A percentile compares a stretch with the other conserved stretches of the same genome.
phyloP scores from a whole-genome alignment of 2,797 vertebrate genomes.

The Acropternis orthonyx region DNA sequence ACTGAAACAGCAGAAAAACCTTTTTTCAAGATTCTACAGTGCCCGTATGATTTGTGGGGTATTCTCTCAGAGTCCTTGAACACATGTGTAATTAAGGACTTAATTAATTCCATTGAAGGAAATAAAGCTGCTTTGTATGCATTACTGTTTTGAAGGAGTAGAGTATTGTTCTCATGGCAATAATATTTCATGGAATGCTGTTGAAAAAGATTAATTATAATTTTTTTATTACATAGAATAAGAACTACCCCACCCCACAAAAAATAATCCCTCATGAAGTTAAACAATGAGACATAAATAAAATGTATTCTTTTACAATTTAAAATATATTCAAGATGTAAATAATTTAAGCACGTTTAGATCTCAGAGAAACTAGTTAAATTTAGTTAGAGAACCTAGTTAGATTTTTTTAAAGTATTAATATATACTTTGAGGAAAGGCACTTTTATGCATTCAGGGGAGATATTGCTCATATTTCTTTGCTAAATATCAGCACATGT shows the following conservation, averaged over 20 bases:
- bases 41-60: background rate
- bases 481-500: conserved; percentile 6
- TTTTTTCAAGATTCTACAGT: background rate
- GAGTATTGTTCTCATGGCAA: background rate
- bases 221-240: background rate
- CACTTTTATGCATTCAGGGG: background rate
- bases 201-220: background rate
- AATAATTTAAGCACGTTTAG: background rate
- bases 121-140: background rate
- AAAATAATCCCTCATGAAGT: background rate
- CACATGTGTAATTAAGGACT: background rate
- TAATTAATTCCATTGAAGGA: background rate
- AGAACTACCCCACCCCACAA: fast-evolving
- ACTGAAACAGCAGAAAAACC: background rate
- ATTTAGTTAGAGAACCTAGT: background rate
- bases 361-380: background rate
- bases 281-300: background rate
- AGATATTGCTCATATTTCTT: background rate
- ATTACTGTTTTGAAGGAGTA: background rate
- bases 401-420: background rate
- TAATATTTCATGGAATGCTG: background rate
- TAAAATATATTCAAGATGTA: background rate
- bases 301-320: background rate
- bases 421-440: background rate
- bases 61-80: background rate